These are phyloP conservation scores for Seira ritae DNA, from an alignment of 2,888 invertebrate species.

Conservation along the genomic window DNA sequence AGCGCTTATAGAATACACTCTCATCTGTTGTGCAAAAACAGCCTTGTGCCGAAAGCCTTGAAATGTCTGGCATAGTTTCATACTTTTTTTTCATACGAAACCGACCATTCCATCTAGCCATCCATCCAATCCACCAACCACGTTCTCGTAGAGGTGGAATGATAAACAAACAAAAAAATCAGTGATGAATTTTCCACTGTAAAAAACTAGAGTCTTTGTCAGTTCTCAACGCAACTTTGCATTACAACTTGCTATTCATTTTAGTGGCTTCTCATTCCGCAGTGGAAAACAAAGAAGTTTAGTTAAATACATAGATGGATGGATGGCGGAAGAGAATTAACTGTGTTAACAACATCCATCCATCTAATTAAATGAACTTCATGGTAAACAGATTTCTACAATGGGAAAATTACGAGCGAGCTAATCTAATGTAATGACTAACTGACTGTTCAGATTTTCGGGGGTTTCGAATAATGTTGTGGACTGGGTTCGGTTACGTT, in stretches of 20 bases:
- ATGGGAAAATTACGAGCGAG: too few species aligned
- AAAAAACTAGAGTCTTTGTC: neutral
- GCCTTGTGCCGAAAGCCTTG: conserved; percentile 71
- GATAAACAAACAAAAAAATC: conserved; percentile 20
- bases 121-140: conserved; percentile 9
- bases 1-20: neutral
- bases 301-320: neutral
- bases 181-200: neutral
- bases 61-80: conserved; percentile 70
- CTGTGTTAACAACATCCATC: neutral
- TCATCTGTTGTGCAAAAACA: conserved; percentile 49
- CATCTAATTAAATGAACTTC: neutral
- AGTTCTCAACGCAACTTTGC: too few species aligned
- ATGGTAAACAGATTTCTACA: too few species aligned
- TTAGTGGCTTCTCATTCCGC: too few species aligned
- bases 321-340: neutral
- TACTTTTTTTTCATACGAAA: conserved; percentile 22
- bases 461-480: too few species aligned
- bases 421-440: too few species aligned
- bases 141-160: conserved; percentile 4
- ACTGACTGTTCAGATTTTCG: too few species aligned
- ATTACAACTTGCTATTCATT: too few species aligned
- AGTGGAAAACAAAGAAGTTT: too few species aligned
- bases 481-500: too few species aligned
- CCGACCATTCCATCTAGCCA: neutral